Evolutionary conservation across 2,888 invertebrate genomes (phyloP), one percentile per base, ranked within the genome.

Genomic region (Amphipyra berbera): DNA sequence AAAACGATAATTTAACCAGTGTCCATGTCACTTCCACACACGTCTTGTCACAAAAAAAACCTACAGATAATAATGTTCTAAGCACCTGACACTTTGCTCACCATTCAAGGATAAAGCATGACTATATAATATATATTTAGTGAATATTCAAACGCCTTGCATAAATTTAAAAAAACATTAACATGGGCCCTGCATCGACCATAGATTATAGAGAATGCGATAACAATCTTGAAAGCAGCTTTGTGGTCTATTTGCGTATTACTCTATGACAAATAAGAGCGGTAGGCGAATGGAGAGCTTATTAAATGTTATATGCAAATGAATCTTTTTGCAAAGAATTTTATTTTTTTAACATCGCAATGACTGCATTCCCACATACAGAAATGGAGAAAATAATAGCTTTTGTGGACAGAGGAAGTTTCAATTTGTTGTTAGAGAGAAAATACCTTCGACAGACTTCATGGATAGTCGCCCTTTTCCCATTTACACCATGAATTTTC

Each of bases 81-180:
- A 30, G 30, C 21, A 21, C 44, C 27, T 10, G 37, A 37, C 37
- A 37, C 37, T 10, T 10, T 10, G 10, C 12, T 10, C 12, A 37
- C 12, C 10, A 12, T 37, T 37, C 3, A 0, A 12, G 10, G 10
- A 37, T 37, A 37, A 37, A 30, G 7, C 1, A 30, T 30, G 6
- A 30, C 0, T 5, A 2, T 30, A 2, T 30, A 6, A 6, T 30
- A 30, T 21, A 21, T 21, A 21, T 21, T 21, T 21, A 21, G 40
- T 52, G 50, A 64, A 76, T 72, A 71, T 76, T 64, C 50, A 76
- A 64, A 63, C 53, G 38, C 50, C 46, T 47, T 64, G 73, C 54
- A 71, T 71, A 71, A 71, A 76, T 71, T 76, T n/a, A n/a, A n/a
- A 52, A 71, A 61, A 71, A 63, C 53, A 48, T 45, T 62, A 70